These are phyloP conservation scores for Ptychoptera albimana DNA, from an alignment of 2,888 invertebrate genomes.

Conservation along the genomic window DNA sequence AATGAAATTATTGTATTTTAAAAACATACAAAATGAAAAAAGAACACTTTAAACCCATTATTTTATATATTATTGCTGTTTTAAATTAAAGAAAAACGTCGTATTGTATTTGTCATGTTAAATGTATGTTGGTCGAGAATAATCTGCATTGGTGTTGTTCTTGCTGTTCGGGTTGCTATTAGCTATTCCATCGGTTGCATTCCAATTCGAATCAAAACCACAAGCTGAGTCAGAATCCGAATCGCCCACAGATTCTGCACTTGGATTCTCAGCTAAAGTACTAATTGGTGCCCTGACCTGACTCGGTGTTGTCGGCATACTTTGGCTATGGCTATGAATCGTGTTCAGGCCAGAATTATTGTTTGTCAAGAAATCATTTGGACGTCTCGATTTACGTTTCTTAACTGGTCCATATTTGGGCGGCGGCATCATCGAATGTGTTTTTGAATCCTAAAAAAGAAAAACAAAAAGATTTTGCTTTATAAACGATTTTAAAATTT, in stretches of 20 bases:
- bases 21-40: no score
- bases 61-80: no score
- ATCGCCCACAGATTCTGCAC: constrained; percentile 36
- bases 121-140: no score
- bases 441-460: constrained; percentile 34
- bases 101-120: no score
- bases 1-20: no score
- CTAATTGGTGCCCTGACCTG: constrained; percentile 32
- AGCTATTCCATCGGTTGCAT: constrained; percentile 12
- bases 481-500: neutral
- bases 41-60: no score
- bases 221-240: constrained; percentile 81
- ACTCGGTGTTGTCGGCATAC: constrained; percentile 54
- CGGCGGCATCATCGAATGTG: constrained; percentile 45
- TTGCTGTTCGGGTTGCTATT: no score
- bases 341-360: constrained; percentile 17
- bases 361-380: constrained; percentile 33
- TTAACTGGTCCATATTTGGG: constrained; percentile 51
- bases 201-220: constrained; percentile 69
- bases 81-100: no score
- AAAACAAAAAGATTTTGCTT: constrained; percentile 8
- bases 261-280: constrained; percentile 14
- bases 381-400: constrained; percentile 43
- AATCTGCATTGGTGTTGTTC: no score
- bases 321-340: constrained; percentile 14